These are phyloP conservation scores for Synergus japonicus DNA, from an alignment of 2,888 invertebrate genomes.

Conservation along the genomic window DNA sequence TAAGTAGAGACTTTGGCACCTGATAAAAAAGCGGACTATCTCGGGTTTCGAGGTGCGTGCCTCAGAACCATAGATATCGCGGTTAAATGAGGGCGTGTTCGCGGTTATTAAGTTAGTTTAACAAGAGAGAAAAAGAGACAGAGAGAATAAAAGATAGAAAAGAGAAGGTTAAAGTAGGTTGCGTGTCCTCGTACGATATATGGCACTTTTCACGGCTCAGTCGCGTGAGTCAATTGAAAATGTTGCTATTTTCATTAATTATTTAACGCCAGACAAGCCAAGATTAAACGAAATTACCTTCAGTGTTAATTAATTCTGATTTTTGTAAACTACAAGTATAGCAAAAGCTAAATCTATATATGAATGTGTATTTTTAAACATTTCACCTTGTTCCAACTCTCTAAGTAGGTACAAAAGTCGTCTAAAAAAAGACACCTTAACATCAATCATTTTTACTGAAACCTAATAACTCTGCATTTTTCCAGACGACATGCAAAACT, in stretches of 20 bases:
- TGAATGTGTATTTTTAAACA: too few relatives aligned
- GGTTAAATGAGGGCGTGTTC: conserved; percentile 40
- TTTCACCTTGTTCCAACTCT: too few relatives aligned
- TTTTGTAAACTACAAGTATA: too few relatives aligned
- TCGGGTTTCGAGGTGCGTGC: conserved; percentile 35
- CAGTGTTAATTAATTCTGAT: neutral
- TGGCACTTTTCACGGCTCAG: conserved; percentile 34
- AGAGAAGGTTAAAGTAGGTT: conserved; percentile 18
- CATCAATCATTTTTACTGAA: neutral
- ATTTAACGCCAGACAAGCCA: conserved; percentile 14
- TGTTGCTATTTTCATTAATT: conserved; percentile 29
- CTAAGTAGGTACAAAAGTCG: too few relatives aligned
- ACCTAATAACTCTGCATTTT: neutral
- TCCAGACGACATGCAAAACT: conserved; percentile 9
- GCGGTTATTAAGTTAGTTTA: conserved; percentile 39
- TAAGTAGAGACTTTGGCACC: neutral
- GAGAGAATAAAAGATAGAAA: conserved; percentile 22
- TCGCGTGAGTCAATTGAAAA: conserved; percentile 37
- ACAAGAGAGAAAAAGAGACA: neutral
- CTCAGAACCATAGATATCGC: conserved; percentile 28
- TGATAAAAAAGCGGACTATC: conserved; percentile 33
- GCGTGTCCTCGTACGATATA: conserved; percentile 34
- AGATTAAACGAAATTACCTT: neutral
- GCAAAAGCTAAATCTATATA: too few relatives aligned
- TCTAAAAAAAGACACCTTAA: neutral